Conservation (phyloP, 92 coral and sea anemone genomes). For the Metridium senile region DNA sequence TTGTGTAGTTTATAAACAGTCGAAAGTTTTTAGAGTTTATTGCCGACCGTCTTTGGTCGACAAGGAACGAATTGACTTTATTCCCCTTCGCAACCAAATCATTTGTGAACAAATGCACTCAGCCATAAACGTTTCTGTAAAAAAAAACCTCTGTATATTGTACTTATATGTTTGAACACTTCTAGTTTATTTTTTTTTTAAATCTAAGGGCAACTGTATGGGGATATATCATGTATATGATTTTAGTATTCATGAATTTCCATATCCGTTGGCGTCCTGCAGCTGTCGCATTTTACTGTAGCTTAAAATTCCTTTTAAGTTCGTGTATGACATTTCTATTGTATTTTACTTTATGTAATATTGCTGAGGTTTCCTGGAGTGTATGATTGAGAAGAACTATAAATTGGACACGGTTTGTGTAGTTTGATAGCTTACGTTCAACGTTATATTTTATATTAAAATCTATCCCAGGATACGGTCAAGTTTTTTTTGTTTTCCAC, state of each 20-base stretch:
- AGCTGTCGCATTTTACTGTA: not conserved
- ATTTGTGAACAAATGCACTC: conserved; percentile 11
- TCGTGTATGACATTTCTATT: not conserved
- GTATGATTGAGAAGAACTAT: not conserved
- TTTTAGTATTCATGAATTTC: conserved; percentile 1
- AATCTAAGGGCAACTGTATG: not conserved
- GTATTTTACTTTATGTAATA: not conserved
- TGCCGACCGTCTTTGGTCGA: no score
- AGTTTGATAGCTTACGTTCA: not conserved
- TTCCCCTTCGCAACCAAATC: conserved; percentile 1
- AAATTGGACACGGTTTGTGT: not conserved
- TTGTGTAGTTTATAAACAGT: not conserved
- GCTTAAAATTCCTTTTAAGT: not conserved
- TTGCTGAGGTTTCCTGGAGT: not conserved
- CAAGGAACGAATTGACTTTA: not conserved
- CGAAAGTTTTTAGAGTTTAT: not conserved
- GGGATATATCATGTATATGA: not conserved
- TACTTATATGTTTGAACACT: not conserved
- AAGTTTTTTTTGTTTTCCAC: no score
- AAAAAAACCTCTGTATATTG: not conserved
- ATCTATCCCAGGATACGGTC: no score
- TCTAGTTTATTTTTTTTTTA: not conserved
- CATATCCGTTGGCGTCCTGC: conserved; percentile 10
- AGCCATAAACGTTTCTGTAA: conserved; percentile 1
- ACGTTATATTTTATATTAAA: no score